Conservation (phyloP, 2,888 invertebrate species). For the Proisotoma minuta region DNA sequence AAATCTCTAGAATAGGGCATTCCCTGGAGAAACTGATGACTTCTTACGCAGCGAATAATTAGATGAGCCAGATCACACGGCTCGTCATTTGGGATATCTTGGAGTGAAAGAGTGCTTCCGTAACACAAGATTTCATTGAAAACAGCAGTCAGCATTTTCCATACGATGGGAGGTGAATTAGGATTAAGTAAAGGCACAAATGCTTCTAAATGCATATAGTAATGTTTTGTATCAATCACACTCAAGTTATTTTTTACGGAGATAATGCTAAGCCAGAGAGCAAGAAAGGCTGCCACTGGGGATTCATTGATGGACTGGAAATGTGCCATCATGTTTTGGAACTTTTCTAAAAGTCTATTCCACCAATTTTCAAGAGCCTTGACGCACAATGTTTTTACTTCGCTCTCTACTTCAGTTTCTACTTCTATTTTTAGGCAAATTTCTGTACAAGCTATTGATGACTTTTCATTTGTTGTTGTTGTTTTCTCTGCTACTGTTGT, state of each 20-base stretch:
- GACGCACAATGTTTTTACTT: constrained; percentile 78
- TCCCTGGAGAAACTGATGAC: constrained; percentile 68
- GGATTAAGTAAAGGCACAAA: constrained; percentile 68
- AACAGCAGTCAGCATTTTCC: constrained; percentile 75
- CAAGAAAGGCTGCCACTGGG: constrained; percentile 68
- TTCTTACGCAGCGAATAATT: constrained; percentile 79
- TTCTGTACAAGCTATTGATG: no score
- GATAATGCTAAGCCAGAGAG: constrained; percentile 83
- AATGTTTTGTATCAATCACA: constrained; percentile 77
- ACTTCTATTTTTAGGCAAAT: constrained; percentile 42
- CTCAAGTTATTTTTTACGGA: constrained; percentile 86
- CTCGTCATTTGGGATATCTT: constrained; percentile 69
- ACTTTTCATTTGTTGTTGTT: not conserved
- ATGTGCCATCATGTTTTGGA: constrained; percentile 54
- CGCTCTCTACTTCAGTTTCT: constrained; percentile 52
- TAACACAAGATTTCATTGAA: constrained; percentile 88
- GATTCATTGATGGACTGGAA: constrained; percentile 55
- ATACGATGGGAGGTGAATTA: constrained; percentile 69
- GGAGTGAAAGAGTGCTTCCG: constrained; percentile 81
- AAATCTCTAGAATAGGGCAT: constrained; percentile 52
- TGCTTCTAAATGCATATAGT: constrained; percentile 76
- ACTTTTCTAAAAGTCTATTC: constrained; percentile 68
- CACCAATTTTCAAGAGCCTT: constrained; percentile 79
- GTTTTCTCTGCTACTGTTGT: not conserved
- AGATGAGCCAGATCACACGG: constrained; percentile 80